These are phyloP conservation scores for Alloplasta piceator DNA, from an alignment of 2,888 invertebrate species.

Conservation along the genomic window DNA sequence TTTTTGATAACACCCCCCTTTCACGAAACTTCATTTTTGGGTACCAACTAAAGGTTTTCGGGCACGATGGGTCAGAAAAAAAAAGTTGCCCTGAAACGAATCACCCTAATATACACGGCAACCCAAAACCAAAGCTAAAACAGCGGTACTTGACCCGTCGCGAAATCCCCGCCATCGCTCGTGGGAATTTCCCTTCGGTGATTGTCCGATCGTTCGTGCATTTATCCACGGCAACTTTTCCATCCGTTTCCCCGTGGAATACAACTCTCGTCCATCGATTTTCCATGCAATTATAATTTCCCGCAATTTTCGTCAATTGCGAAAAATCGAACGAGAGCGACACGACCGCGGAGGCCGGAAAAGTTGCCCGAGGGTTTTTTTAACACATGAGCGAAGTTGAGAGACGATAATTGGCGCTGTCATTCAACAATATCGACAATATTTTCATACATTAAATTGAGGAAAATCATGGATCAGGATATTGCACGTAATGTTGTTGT, in stretches of 20 bases:
- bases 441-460: too few species aligned
- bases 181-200: constrained; percentile 32
- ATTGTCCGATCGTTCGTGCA: constrained; percentile 30
- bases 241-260: constrained; percentile 35
- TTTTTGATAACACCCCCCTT: too few species aligned
- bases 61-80: too few species aligned
- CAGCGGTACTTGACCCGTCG: background rate
- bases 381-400: constrained; percentile 7
- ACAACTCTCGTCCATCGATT: constrained; percentile 43
- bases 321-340: constrained; percentile 36
- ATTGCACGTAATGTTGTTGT: too few species aligned
- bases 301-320: constrained; percentile 60
- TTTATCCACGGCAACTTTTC: constrained; percentile 24
- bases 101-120: too few species aligned
- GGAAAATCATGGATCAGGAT: too few species aligned
- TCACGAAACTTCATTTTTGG: too few species aligned
- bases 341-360: constrained; percentile 29
- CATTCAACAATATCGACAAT: background rate
- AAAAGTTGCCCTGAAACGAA: too few species aligned
- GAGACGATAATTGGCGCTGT: constrained; percentile 41
- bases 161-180: constrained; percentile 40
- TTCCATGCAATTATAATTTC: constrained; percentile 62
- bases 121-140: too few species aligned
- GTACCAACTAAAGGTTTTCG: too few species aligned
- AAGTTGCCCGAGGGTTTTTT: constrained; percentile 5